Evolutionary conservation across 2,797 vertebrate species (phyloP), one percentile per base, ranked within the genome.

Genomic region (Melanotaenia pygmaea): DNA sequence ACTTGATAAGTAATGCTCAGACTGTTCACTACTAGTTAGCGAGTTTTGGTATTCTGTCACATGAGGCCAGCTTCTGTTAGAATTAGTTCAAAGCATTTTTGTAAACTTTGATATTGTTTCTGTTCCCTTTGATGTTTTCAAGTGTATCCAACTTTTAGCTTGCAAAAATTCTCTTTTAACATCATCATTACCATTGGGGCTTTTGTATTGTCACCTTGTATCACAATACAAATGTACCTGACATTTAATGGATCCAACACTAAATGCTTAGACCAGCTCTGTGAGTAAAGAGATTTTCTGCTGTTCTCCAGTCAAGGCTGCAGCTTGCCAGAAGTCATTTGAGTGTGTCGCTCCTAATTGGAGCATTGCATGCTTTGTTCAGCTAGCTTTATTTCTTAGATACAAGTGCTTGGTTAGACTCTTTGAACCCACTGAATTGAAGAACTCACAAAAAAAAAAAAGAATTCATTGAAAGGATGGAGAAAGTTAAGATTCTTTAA

Each of bases 401-500:
- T 62, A 70, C 84, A 63, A 72, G 67, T 81, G 59, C 67, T 32
- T 63, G 24, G 70, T 34, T 75, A 50, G 72, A 83, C 60, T 58
- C 67, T 69, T 83, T 72, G 63, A 81, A 51, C 30, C 54, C 0
- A 9, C 47, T 61, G 63, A 56, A 70, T 76, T 64, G 54, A 75
- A 26, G 10, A 72, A 67, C 47, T 59, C 40, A 43, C 11, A 43
- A 40, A 28, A 28, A 28, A 28, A 28, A 28, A 67, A 37, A 64
- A 40, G 18, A 67, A 50, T 11, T 26, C 67, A 74, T 62, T 75
- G 38, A 60, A 70, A 72, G 47, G 43, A 40, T 22, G 51, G 63
- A 74, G 61, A 68, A 79, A 67, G 68, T 82, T 74, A 43, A 57
- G 59, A 82, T 77, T 82, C 58, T 74, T 80, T 54, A 66, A 14